Conservation (phyloP, 1,140 invertebrate species). For the Zaprionus capensis region DNA sequence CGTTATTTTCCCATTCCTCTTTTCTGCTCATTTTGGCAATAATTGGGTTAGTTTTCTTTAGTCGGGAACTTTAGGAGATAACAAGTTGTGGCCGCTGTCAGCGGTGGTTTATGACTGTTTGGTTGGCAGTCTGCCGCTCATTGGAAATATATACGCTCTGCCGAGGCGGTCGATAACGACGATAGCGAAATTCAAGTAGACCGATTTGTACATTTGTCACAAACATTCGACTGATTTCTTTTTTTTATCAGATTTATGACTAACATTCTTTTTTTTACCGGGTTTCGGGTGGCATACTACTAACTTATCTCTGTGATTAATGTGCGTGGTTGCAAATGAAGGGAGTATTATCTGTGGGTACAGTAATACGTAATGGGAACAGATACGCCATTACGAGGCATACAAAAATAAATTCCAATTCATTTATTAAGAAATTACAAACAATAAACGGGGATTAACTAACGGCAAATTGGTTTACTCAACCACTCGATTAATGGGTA, state of each 20-base stretch:
- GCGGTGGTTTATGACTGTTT: conserved; percentile 15
- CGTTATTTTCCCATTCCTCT: conserved; percentile 85
- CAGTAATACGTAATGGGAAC: background rate
- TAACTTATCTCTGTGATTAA: conserved; percentile 87
- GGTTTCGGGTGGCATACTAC: conserved; percentile 42
- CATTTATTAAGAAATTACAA: conserved; percentile 3
- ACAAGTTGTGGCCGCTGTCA: conserved; percentile 7
- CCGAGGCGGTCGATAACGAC: background rate
- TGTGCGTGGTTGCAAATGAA: conserved; percentile 78
- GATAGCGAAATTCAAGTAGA: background rate
- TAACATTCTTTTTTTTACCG: conserved; percentile 86
- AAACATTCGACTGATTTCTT: conserved; percentile 85
- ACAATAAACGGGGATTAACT: background rate
- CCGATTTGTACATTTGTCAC: conserved; percentile 19
- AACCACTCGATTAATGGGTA: background rate
- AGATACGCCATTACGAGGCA: background rate
- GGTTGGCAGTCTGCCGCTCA: background rate
- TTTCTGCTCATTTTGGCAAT: conserved; percentile 39
- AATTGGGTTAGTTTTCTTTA: background rate
- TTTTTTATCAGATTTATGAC: conserved; percentile 84
- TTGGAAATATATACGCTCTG: conserved; percentile 4
- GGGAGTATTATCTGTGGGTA: conserved; percentile 14
- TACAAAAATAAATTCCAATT: conserved; percentile 2
- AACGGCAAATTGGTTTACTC: background rate
- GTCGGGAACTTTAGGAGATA: background rate